Base-by-base conservation (phyloP, 2,888 invertebrate species). In the Sarcophaga caerulescens region DNA sequence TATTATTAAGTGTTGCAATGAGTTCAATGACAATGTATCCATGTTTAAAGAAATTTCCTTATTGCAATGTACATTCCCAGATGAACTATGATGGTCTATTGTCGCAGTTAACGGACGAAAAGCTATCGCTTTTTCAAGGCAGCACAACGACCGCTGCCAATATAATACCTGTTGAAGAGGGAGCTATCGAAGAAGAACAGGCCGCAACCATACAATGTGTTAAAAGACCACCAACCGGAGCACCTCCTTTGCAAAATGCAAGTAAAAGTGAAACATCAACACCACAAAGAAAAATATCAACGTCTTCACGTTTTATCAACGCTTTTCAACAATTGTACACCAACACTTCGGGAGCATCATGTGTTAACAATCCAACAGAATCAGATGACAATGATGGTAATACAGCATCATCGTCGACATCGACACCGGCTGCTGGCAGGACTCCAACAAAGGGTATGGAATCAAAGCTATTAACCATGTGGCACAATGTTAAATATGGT, bases 401-500 rank as follows among this genome's bases (percentile, higher is more conserved):
- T 12, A 84, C 81, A 86, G 68, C 80, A 84, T 71, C 89, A 6
- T 79, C 77, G 5, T 82, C 82, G 2, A 47, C 74, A 12, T 88
- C 89, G 11, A 91, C 91, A 88, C 88, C 92, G 89, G 89, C 92
- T 57, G 89, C 91, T 76, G 89, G 89, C 90, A 89, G 93, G 87
- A 91, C 92, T 87, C 90, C 93, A 88, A 90, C 91, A 90, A 92
- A 95, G 90, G 97, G 96, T 94, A 95, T 98, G 88, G 97, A 97
- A 93, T 96, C 96, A 44, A 96, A 96, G 88, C 93, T 98, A 75
- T 93, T 97, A 90, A 97, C 97, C 62, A 96, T 97, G 95, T 98
- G 97, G 97, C 97, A 98, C 93, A 98, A 98, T 93, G 96, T 98
- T 84, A 97, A 97, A 94, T 97, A 97, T 93, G 97, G 96, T 94